Evolutionary conservation across 2,888 invertebrate genomes (phyloP).

Genomic region (Phortica magna): DNA sequence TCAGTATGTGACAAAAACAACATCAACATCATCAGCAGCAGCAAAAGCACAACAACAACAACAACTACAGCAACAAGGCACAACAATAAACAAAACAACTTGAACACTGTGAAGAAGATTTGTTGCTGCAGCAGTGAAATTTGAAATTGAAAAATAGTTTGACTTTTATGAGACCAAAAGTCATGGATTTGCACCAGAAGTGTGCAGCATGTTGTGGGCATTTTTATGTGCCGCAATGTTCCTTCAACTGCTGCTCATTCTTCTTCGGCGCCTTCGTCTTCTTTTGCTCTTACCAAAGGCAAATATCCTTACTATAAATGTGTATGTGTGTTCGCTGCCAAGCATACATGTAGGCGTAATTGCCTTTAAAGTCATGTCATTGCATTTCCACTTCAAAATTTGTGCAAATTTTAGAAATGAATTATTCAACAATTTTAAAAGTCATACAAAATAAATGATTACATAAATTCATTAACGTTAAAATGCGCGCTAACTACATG

Average conservation of each 20-base stretch:
- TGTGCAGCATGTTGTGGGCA: conserved; percentile 11
- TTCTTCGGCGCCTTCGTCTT: no score
- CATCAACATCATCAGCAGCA: conserved; percentile 23
- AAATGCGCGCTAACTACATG: background rate
- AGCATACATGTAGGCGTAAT: background rate
- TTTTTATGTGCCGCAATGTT: conserved; percentile 62
- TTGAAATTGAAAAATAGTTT: conserved; percentile 69
- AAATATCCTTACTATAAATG: conserved; percentile 38
- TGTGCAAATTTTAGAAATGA: no score
- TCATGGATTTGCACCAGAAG: conserved; percentile 18
- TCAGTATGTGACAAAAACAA: conserved; percentile 36
- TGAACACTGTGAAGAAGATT: conserved; percentile 60
- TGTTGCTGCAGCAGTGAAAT: conserved; percentile 66
- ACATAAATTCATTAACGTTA: background rate
- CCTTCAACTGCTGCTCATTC: background rate
- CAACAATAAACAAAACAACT: conserved; percentile 44
- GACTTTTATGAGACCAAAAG: conserved; percentile 33
- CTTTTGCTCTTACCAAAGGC: background rate
- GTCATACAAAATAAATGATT: no score
- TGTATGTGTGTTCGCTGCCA: background rate
- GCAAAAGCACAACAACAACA: conserved; percentile 34
- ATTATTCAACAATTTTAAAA: no score
- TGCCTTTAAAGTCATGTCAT: background rate
- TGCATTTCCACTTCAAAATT: no score
- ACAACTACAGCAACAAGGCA: conserved; percentile 56